A percentile compares a stretch with the other conserved stretches of the same genome.
phyloP scores from a whole-genome alignment of 2,888 invertebrate genomes.

The Sthenelais limicola region DNA sequence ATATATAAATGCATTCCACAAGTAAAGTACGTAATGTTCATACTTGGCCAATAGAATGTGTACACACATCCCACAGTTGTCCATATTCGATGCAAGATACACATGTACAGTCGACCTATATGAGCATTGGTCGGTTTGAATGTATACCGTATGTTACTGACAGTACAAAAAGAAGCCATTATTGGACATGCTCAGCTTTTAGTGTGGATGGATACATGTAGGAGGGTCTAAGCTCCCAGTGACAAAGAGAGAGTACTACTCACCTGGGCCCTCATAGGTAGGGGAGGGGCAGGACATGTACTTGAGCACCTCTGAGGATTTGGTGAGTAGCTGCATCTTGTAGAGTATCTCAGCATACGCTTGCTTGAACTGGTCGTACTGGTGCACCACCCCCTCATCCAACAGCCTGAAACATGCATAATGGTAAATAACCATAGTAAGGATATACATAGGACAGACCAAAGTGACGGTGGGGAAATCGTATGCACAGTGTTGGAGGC shows the following conservation, averaged over 20 bases:
- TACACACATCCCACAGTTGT: too few relatives aligned
- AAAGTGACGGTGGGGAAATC: not conserved
- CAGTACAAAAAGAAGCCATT: too few relatives aligned
- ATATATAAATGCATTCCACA: too few relatives aligned
- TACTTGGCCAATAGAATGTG: too few relatives aligned
- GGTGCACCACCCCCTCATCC: conserved; percentile 74
- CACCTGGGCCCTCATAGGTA: conserved; percentile 77
- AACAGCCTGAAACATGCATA: conserved; percentile 64
- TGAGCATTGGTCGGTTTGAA: too few relatives aligned
- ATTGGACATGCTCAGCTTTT: not conserved
- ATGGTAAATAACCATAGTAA: not conserved
- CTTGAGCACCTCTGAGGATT: conserved; percentile 84
- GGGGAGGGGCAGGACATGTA: conserved; percentile 75
- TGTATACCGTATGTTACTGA: too few relatives aligned
- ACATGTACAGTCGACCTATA: too few relatives aligned
- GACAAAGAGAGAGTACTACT: too few relatives aligned
- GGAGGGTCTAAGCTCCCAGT: too few relatives aligned
- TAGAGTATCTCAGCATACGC: conserved; percentile 92
- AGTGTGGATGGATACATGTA: not conserved
- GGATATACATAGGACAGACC: too few relatives aligned
- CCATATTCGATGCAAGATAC: too few relatives aligned
- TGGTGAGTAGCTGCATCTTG: conserved; percentile 85
- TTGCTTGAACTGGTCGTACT: conserved; percentile 88
- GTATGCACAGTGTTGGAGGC: not conserved
- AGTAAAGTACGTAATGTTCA: too few relatives aligned